Percentiles rank a stretch among this genome's conserved stretches.
Conservation (phyloP, 2,888 invertebrate species). For the Tupiocoris notatus region DNA sequence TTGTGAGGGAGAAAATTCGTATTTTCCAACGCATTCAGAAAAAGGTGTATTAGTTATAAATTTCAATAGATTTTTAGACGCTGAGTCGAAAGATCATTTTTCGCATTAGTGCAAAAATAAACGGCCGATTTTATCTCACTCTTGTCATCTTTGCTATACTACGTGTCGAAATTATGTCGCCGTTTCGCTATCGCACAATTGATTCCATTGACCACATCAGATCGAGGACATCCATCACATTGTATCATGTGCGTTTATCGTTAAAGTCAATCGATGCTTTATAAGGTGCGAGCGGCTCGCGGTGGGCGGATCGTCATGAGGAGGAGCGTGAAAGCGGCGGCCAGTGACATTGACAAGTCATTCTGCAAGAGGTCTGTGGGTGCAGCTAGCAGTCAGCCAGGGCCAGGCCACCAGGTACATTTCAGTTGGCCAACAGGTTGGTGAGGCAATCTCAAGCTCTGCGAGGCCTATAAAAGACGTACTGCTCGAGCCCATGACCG, state of each 20-base stretch:
- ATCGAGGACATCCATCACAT: no score
- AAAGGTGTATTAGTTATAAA: no score
- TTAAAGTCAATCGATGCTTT: not conserved
- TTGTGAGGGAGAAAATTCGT: no score
- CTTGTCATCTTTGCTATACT: no score
- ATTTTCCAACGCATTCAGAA: no score
- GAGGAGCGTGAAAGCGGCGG: constrained; percentile 31
- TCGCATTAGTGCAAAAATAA: no score
- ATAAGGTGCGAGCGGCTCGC: not conserved
- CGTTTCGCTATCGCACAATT: no score
- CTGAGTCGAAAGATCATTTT: no score
- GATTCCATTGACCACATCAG: no score
- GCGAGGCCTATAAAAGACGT: not conserved
- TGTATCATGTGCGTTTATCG: not conserved
- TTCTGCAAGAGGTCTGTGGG: constrained; percentile 35
- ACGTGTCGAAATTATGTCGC: no score
- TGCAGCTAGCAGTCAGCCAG: constrained; percentile 15
- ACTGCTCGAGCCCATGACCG: not conserved
- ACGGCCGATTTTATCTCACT: no score
- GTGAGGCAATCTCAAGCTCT: constrained; percentile 29
- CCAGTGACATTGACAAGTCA: constrained; percentile 35
- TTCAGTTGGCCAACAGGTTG: constrained; percentile 14
- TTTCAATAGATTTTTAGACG: no score
- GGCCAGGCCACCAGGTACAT: constrained; percentile 20
- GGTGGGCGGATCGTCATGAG: not conserved